Evolutionary conservation across 2,888 invertebrate species (phyloP).

Genomic region (Pristionchus entomophagus): DNA sequence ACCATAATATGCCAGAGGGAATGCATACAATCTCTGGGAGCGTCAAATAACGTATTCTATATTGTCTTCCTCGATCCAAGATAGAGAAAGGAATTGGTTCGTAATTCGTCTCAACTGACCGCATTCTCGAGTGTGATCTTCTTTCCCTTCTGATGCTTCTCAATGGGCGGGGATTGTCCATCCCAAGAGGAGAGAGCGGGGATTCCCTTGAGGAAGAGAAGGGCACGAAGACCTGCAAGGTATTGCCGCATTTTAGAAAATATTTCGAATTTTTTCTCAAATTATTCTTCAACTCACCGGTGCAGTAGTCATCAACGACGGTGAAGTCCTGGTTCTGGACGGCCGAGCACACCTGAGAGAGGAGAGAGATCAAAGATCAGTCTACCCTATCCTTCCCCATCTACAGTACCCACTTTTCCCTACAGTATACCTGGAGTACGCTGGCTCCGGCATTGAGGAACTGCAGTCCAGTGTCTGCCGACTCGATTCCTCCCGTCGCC

Average conservation of each 20-base stretch:
- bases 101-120: too few relatives aligned
- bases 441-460: constrained; percentile 94
- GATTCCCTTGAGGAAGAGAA: constrained; percentile 79
- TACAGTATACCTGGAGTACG: constrained; percentile 85
- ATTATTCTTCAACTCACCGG: constrained; percentile 68
- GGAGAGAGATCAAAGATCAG: not conserved
- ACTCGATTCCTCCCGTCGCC: constrained; percentile 97
- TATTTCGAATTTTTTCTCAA: not conserved
- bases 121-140: constrained; percentile 80
- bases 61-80: too few relatives aligned
- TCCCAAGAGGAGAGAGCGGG: constrained; percentile 85
- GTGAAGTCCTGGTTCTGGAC: constrained; percentile 99
- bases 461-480: constrained; percentile 94
- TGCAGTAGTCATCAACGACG: constrained; percentile 92
- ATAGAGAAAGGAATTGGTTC: not conserved
- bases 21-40: not conserved
- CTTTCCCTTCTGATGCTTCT: constrained; percentile 94
- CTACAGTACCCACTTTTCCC: not conserved
- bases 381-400: not conserved
- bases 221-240: constrained; percentile 67
- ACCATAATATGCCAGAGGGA: not conserved
- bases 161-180: constrained; percentile 93
- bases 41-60: too few relatives aligned
- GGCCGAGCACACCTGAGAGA: constrained; percentile 90
- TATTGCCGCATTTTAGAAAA: not conserved